Percentiles rank a stretch among this genome's conserved stretches.
phyloP scores from a whole-genome alignment of 2,888 invertebrate species.

The Cheilosia urbana region DNA sequence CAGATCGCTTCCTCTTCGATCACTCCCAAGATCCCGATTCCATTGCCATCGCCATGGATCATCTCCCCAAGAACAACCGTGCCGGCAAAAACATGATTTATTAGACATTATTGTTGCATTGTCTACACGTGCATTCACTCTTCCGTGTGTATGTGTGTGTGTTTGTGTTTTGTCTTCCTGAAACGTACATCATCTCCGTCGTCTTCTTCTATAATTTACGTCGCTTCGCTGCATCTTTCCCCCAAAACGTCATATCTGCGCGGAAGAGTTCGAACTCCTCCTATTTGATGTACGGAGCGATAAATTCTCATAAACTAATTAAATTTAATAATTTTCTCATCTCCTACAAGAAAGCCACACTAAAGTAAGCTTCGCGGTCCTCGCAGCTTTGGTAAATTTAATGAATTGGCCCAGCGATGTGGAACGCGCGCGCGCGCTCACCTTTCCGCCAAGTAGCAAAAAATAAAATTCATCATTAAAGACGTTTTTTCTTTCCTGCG shows the following conservation, averaged over 20 bases:
- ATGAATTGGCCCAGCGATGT: slow-evolving; percentile 68
- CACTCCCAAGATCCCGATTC: slow-evolving; percentile 43
- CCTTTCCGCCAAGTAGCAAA: slow-evolving; percentile 6
- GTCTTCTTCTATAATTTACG: slow-evolving; percentile 34
- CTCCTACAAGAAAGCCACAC: not conserved
- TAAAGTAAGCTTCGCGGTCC: not conserved
- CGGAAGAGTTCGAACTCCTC: slow-evolving; percentile 65
- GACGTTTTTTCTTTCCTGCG: slow-evolving; percentile 2
- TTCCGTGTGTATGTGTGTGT: not conserved
- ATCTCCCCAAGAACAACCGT: slow-evolving; percentile 9
- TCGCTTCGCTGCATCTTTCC: slow-evolving; percentile 13
- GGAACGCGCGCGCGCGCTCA: slow-evolving; percentile 58
- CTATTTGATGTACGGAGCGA: slow-evolving; percentile 73
- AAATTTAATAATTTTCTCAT: slow-evolving; percentile 69
- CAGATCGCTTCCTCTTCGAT: slow-evolving; percentile 60
- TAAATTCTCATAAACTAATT: slow-evolving; percentile 74
- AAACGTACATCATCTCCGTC: slow-evolving; percentile 33
- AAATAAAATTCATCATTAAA: slow-evolving; percentile 63
- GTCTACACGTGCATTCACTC: slow-evolving; percentile 18
- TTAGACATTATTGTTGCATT: slow-evolving; percentile 41
- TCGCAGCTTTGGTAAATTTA: slow-evolving; percentile 38
- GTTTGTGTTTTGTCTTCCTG: slow-evolving; percentile 32
- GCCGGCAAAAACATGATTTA: slow-evolving; percentile 63
- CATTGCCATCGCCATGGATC: slow-evolving; percentile 58
- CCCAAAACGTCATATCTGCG: slow-evolving; percentile 6